phyloP scores from a whole-genome alignment of 2,888 invertebrate species.

The Nyleta sp. region DNA sequence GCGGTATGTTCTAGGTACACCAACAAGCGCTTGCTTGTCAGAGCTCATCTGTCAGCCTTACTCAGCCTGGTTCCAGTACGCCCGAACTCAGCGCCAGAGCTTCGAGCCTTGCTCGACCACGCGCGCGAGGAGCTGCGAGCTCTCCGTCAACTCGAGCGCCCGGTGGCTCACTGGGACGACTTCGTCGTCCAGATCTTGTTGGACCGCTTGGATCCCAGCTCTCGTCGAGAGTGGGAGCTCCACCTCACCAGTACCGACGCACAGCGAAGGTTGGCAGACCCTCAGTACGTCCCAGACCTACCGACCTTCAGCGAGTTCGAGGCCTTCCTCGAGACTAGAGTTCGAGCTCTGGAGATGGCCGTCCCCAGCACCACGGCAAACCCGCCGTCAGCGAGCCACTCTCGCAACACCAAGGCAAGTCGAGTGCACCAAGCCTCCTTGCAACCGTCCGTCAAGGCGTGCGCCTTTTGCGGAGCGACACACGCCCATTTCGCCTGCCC shows the following conservation, averaged over 20 bases:
- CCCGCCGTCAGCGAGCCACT: not conserved
- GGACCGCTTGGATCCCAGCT: not conserved
- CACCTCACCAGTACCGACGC: not conserved
- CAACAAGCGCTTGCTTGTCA: constrained; percentile 50
- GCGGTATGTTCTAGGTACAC: no score
- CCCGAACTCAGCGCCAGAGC: constrained; percentile 15
- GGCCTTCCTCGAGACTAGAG: not conserved
- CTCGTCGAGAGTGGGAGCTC: not conserved
- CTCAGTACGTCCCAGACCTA: not conserved
- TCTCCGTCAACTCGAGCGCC: not conserved
- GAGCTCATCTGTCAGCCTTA: constrained; percentile 46
- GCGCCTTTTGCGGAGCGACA: not conserved
- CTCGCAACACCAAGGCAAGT: not conserved
- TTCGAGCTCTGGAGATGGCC: not conserved
- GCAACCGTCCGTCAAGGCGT: not conserved
- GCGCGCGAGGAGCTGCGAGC: constrained; percentile 39
- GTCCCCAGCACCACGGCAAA: no score
- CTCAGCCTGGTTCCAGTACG: constrained; percentile 13
- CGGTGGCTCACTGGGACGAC: not conserved
- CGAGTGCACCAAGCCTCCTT: not conserved
- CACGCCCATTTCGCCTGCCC: not conserved
- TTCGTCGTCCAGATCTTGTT: not conserved
- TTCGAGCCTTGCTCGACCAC: constrained; percentile 32
- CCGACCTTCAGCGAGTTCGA: not conserved
- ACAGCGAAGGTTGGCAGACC: not conserved